Percentiles rank a stretch among this genome's conserved stretches.
Evolutionary conservation across 2,113 vertebrate species (phyloP).

Genomic region (Cebidichthys violaceus): DNA sequence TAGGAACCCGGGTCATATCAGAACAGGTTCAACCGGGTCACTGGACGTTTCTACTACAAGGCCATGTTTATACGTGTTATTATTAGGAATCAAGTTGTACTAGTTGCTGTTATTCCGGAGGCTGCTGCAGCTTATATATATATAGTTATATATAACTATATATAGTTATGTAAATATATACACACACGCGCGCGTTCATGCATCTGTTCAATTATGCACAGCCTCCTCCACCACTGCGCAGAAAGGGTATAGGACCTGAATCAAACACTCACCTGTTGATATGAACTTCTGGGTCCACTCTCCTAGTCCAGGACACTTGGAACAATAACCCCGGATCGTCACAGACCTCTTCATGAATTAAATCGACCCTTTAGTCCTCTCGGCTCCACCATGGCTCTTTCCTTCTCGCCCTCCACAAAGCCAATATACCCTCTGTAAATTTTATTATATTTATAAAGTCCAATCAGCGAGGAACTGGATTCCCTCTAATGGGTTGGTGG

Average conservation of each 20-base stretch:
- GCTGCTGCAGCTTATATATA: too few relatives aligned
- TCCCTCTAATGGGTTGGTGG: not conserved
- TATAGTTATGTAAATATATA: too few relatives aligned
- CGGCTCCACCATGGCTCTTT: constrained; percentile 52
- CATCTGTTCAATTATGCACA: not conserved
- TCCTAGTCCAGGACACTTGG: constrained; percentile 32
- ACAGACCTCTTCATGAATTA: constrained; percentile 36
- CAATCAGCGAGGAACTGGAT: not conserved
- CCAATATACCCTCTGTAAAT: not conserved
- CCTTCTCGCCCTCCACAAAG: not conserved
- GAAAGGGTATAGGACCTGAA: not conserved
- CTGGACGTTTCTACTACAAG: not conserved
- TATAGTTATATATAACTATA: too few relatives aligned
- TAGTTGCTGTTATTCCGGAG: not conserved
- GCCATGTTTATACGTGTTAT: not conserved
- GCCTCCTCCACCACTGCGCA: not conserved
- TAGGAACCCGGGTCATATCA: not conserved
- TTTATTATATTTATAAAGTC: not conserved
- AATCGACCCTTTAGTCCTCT: constrained; percentile 22
- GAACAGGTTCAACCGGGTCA: constrained; percentile 36
- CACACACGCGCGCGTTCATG: not conserved
- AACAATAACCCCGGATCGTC: constrained; percentile 35
- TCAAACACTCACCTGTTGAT: constrained; percentile 54
- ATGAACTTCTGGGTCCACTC: constrained; percentile 36
- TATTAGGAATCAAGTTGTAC: not conserved